phyloP scores from a whole-genome alignment of 2,888 invertebrate genomes.

The Mantis religiosa region DNA sequence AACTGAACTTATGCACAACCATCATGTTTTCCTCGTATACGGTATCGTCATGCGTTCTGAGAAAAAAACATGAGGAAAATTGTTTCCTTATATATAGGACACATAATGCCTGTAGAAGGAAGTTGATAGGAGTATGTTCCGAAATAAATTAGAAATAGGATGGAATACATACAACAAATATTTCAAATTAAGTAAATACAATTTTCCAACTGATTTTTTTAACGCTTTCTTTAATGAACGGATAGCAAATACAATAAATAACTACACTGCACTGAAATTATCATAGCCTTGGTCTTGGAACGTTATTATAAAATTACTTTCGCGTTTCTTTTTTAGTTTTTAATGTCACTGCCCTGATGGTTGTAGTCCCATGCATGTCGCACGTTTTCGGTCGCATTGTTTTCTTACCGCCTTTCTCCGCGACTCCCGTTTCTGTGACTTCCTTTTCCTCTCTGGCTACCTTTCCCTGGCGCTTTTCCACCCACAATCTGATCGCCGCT shows the following conservation, averaged over 20 bases:
- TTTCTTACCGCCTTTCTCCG: slow-evolving; percentile 22
- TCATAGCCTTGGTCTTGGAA: not conserved
- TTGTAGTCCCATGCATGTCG: not conserved
- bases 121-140: too few relatives aligned
- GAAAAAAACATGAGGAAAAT: not conserved
- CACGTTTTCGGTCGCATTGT: not conserved
- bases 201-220: not conserved
- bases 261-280: not conserved
- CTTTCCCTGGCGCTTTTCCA: slow-evolving; percentile 25
- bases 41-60: not conserved
- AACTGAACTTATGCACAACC: not conserved
- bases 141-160: too few relatives aligned
- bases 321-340: not conserved
- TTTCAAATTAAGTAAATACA: not conserved
- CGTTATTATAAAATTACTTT: not conserved
- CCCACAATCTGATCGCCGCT: slow-evolving; percentile 11
- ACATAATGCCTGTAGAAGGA: too few relatives aligned
- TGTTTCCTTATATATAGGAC: too few relatives aligned
- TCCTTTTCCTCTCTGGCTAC: slow-evolving; percentile 25
- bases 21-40: not conserved
- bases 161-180: too few relatives aligned
- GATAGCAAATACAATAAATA: slow-evolving; percentile 7
- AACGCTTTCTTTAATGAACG: not conserved
- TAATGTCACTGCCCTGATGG: not conserved
- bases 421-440: slow-evolving; percentile 24